Base-by-base conservation (phyloP, 2,888 invertebrate genomes). In the Standfussiana lucernea region DNA sequence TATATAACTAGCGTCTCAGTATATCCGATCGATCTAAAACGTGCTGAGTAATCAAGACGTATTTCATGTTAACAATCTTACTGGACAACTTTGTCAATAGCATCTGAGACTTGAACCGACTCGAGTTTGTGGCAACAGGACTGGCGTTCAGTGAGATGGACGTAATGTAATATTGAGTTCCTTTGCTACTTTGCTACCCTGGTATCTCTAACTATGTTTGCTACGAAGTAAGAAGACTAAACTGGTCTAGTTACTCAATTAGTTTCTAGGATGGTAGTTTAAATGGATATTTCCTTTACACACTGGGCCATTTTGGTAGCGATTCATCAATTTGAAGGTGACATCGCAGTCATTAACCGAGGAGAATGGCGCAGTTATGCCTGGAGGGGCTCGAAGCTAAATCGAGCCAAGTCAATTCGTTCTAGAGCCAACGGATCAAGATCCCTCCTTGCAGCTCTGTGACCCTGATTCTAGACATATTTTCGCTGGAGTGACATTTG, bases 51-150 rank as follows among this genome's bases (percentile, higher is more conserved):
- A 83, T 77, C 86, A 83, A 83, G 47, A 56, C 73, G 73, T 82
- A 85, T 85, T 81, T 83, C 61, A 61, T 47, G 71, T 82, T 82
- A 77, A 82, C 77, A 74, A 82, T 74, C 82, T 77, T 61, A 66
- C 78, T 37, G 67, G 59, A 77, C 71, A 82, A 85, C 78, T 83
- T 82, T 69, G 78, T 82, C 86, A 82, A 85, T 85, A 82, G 78
- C n/a, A 65, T 82, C 64, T 45, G 73, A 72, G 68, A 85, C 72
- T 82, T 77, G 40, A 66, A 72, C 53, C 15, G 72, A 62, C 68
- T 78, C 64, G 68, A 73, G 83, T 72, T 85, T 69, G 65, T 62
- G 65, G 69, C 61, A 56, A 85, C 50, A 59, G 62, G 73, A 65
- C 65, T 61, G 50, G 59, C 21, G 78, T 65, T 78, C 71, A 82